Base-by-base conservation (phyloP, 2,797 vertebrate genomes). In the Onychomys arenicola region DNA sequence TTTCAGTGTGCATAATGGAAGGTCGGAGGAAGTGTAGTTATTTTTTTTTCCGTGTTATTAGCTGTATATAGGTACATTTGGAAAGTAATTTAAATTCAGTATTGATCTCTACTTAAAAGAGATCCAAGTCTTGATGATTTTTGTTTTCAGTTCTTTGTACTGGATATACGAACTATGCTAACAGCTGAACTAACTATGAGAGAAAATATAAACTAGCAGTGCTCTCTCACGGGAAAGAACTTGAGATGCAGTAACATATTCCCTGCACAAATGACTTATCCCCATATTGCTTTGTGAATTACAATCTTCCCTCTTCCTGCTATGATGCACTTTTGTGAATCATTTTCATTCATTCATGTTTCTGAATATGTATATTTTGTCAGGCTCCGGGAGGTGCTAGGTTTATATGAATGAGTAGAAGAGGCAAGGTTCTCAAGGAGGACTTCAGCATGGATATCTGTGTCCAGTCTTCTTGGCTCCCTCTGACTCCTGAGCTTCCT, bases 141-240 rank as follows among this genome's bases (percentile, higher is more conserved):
- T 95, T 89, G 59, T 94, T 94, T 97, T n/a, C 78, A 93, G 77
- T 55, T 86, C 55, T 86, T 91, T 93, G 32, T 82, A 71, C 37
- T 75, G 63, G 23, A 82, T 82, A 13, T 55, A n/a, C 76, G 43
- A 93, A 88, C 82, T 86, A 78, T 40, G 16, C 80, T 96, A 82
- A 76, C 77, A 11, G 25, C 46, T 76, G 81, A 73, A 63, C 63
- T 61, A 95, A 43, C 14, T 85, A 16, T 29, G 25, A 71, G 59
- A 43, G 23, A 90, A 93, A 91, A 65, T 67, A 69, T 8, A 52
- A 37, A 80, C 16, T 6, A 87, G 63, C 0, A 81, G 14, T 85
- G 14, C 63, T 63, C 63, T 25, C 63, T 78, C 40, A 34, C 9
- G 13, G 29, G 46, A 25, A 95, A 84, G 80, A 27, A 3, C 16